Percentiles rank a stretch among this genome's conserved stretches.
Evolutionary conservation across 2,888 invertebrate genomes (phyloP).

Genomic region (Lacanobia oleracea): DNA sequence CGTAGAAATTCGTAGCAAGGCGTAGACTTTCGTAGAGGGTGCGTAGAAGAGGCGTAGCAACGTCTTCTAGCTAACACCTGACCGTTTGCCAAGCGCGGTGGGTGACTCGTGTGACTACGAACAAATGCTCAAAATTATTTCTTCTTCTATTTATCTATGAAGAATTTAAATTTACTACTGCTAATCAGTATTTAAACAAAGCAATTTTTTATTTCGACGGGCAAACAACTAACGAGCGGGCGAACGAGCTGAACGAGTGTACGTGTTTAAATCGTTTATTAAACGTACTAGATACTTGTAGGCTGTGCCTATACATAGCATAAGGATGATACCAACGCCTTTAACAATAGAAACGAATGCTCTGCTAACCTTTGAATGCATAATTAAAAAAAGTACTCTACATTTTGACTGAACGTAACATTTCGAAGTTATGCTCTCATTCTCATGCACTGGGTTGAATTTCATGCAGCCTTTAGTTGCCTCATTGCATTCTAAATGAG

Average conservation of each 20-base stretch:
- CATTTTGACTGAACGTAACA: conserved; percentile 27
- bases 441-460: conserved; percentile 31
- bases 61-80: no score
- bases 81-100: neutral
- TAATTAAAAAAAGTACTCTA: conserved; percentile 9
- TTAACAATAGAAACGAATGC: conserved; percentile 28
- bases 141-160: no score
- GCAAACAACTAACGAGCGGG: no score
- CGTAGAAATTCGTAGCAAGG: conserved; percentile 28
- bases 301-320: neutral
- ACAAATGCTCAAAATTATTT: neutral
- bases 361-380: conserved; percentile 40
- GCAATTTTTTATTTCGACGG: no score
- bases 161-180: no score
- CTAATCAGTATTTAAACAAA: no score
- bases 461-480: conserved; percentile 42
- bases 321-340: neutral
- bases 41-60: conserved; percentile 26
- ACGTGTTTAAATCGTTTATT: neutral
- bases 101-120: no score
- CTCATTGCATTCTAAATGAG: conserved; percentile 47
- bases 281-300: neutral
- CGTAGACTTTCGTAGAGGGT: conserved; percentile 32
- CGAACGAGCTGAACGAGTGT: no score
- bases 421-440: conserved; percentile 26